Conservation (phyloP, 2,888 invertebrate genomes). For the Dendrolimus houi region DNA sequence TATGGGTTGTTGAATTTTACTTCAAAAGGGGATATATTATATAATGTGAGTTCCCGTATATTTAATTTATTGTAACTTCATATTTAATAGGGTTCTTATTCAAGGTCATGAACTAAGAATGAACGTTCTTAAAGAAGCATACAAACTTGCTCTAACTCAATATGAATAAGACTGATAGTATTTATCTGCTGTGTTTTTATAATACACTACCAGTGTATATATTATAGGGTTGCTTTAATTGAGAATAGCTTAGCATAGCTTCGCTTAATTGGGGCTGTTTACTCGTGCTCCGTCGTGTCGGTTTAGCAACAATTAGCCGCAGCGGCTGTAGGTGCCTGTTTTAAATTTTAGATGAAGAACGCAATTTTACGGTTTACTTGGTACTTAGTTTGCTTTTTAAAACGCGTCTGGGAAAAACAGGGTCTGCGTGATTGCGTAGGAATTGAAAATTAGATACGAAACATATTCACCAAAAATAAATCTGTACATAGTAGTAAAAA, state of each 20-base stretch:
- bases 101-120: too few relatives aligned
- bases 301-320: conserved; percentile 31
- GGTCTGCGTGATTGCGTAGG: conserved; percentile 1
- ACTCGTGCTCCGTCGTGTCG: conserved; percentile 5
- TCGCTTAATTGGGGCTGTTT: neutral
- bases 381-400: conserved; percentile 29
- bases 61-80: too few relatives aligned
- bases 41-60: too few relatives aligned
- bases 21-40: too few relatives aligned
- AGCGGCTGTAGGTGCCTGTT: conserved; percentile 17
- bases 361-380: conserved; percentile 26
- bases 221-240: neutral
- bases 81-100: too few relatives aligned
- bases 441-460: conserved; percentile 5
- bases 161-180: too few relatives aligned
- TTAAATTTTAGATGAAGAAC: conserved; percentile 40
- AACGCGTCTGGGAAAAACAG: conserved; percentile 22
- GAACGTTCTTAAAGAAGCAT: too few relatives aligned
- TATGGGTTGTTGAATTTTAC: too few relatives aligned
- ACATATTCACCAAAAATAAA: conserved; percentile 3
- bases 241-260: neutral
- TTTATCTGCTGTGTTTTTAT: too few relatives aligned
- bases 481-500: too few relatives aligned
- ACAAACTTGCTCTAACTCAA: too few relatives aligned
- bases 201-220: too few relatives aligned